Percentiles rank a stretch among this genome's conserved stretches.
Conservation (phyloP, 2,797 vertebrate genomes). For the Sus cebifrons region DNA sequence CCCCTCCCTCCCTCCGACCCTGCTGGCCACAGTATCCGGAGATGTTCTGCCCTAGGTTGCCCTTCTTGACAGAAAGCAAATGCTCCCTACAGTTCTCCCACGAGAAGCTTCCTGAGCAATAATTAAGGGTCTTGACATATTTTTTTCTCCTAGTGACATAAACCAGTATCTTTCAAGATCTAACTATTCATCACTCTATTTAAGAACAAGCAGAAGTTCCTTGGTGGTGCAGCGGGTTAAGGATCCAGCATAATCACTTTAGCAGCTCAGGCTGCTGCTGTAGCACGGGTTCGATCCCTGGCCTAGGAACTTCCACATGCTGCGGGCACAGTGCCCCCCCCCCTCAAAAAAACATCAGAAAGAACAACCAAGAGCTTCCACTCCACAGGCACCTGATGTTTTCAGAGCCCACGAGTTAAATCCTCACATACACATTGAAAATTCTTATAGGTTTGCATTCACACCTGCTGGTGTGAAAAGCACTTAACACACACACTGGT, state of each 20-base stretch:
- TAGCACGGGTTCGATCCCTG: too few relatives aligned
- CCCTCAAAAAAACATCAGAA: too few relatives aligned
- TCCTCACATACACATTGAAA: not conserved
- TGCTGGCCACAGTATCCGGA: too few relatives aligned
- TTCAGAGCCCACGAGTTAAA: not conserved
- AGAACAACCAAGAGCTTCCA: too few relatives aligned
- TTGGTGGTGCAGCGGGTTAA: too few relatives aligned
- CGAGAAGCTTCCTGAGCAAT: not conserved
- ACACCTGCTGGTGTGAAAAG: not conserved
- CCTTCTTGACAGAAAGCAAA: constrained; percentile 41
- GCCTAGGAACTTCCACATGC: too few relatives aligned
- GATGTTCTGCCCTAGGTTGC: not conserved
- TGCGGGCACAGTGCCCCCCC: too few relatives aligned
- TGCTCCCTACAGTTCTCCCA: not conserved
- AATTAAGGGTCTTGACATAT: not conserved
- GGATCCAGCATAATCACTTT: too few relatives aligned
- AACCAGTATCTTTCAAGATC: not conserved
- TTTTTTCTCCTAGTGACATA: not conserved
- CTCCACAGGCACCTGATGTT: not conserved
- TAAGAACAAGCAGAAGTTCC: not conserved
- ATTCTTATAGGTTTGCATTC: not conserved
- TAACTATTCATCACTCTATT: not conserved
- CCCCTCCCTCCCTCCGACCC: too few relatives aligned
- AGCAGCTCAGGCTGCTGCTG: too few relatives aligned
- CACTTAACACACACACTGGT: not conserved